A percentile compares a stretch with the other conserved stretches of the same genome.
Conservation (phyloP, 1,140 invertebrate species). For the Drosophila lini region DNA sequence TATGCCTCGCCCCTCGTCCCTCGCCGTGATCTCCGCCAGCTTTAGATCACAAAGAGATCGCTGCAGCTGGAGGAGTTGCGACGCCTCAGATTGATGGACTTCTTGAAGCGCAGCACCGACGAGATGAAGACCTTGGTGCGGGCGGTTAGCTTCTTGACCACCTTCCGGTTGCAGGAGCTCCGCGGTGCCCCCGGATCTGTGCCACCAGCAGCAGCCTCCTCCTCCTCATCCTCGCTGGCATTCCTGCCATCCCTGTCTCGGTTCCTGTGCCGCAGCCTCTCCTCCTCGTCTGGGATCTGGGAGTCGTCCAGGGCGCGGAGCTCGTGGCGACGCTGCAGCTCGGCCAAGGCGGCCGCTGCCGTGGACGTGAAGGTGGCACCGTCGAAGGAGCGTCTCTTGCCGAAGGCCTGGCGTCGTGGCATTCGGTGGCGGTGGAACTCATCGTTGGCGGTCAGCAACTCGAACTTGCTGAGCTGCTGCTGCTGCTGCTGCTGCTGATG, state of each 20-base stretch:
- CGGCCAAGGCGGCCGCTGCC: constrained; percentile 30
- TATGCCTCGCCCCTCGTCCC: constrained; percentile 12
- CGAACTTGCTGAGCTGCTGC: constrained; percentile 60
- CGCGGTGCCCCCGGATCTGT: not conserved
- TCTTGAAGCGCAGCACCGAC: constrained; percentile 79
- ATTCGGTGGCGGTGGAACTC: constrained; percentile 12
- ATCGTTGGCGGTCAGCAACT: constrained; percentile 47
- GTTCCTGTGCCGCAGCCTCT: not conserved
- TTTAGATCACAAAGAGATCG: constrained; percentile 83
- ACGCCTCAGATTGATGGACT: constrained; percentile 66
- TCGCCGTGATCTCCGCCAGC: not conserved
- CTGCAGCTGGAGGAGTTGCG: constrained; percentile 80
- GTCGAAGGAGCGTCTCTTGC: constrained; percentile 33
- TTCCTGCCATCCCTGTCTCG: constrained; percentile 4
- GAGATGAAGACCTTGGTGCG: constrained; percentile 75
- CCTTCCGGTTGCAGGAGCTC: constrained; percentile 68
- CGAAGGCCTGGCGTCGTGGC: constrained; percentile 1
- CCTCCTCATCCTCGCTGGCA: constrained; percentile 32
- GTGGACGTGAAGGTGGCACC: constrained; percentile 49
- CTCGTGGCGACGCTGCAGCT: constrained; percentile 24
- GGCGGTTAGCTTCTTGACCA: constrained; percentile 75
- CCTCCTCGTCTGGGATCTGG: constrained; percentile 10
- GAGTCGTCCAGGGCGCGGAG: constrained; percentile 34
- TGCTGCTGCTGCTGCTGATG: not conserved
- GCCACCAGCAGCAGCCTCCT: constrained; percentile 2